Evolutionary conservation across 2,797 vertebrate species (phyloP).

Genomic region (Hybognathus amarus): DNA sequence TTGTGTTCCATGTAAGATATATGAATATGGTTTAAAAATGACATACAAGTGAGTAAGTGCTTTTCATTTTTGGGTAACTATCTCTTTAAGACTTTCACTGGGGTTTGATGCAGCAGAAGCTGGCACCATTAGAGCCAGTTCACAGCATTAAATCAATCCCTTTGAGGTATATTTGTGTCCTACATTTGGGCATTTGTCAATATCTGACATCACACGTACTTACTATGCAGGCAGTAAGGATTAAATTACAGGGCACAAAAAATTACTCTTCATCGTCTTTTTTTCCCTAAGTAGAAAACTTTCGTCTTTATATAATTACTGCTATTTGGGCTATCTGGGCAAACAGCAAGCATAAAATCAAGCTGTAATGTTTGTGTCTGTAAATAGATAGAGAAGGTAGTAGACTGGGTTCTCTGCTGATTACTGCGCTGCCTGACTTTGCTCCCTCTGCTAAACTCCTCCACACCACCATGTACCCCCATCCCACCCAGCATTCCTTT

Average conservation of each 20-base stretch:
- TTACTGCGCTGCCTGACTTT: conserved; percentile 45
- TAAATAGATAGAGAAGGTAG: not conserved
- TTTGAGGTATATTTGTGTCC: not conserved
- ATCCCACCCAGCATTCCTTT: conserved; percentile 19
- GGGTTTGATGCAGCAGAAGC: not conserved
- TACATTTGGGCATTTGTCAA: not conserved
- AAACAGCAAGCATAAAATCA: too few relatives aligned
- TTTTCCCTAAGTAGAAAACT: not conserved
- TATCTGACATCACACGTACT: not conserved
- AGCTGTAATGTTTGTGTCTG: conserved; percentile 1
- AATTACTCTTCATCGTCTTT: not conserved
- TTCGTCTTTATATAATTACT: not conserved
- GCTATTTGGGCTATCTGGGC: not conserved
- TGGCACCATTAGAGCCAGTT: conserved; percentile 1
- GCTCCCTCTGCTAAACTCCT: conserved; percentile 37
- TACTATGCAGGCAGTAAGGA: not conserved
- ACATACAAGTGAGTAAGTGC: not conserved
- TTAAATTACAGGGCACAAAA: not conserved
- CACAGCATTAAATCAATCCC: not conserved
- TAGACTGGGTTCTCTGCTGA: conserved; percentile 19
- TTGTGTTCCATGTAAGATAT: not conserved
- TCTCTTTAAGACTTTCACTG: not conserved
- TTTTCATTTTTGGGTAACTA: not conserved
- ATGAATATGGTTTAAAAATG: not conserved
- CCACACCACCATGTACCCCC: not conserved